Percentiles rank a stretch among this genome's conserved stretches.
Conservation (phyloP, 2,797 vertebrate genomes). For the Cirrhinus mrigala region DNA sequence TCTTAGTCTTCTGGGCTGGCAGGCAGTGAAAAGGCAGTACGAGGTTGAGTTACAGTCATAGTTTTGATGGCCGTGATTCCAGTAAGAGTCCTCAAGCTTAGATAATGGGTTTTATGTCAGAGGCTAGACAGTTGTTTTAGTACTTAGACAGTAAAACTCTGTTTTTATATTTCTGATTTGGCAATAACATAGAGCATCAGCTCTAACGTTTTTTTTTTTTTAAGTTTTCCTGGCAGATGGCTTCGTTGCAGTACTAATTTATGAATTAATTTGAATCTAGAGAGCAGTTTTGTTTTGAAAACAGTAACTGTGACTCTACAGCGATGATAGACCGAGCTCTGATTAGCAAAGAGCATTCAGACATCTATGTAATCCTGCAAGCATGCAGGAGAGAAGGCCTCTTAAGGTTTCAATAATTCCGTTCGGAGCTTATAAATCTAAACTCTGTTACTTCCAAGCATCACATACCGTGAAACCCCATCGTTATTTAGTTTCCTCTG, state of each 20-base stretch:
- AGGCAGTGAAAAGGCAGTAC: conserved; percentile 33
- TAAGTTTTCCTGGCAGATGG: background rate
- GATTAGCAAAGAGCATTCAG: background rate
- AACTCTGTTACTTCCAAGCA: background rate
- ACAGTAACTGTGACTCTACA: background rate
- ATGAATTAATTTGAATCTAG: background rate
- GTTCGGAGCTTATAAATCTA: background rate
- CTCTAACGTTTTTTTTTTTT: background rate
- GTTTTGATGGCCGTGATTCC: conserved; percentile 51
- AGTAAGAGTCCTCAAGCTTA: conserved; percentile 41
- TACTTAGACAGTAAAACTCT: background rate
- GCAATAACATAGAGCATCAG: background rate
- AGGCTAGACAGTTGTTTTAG: background rate
- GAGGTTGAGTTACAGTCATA: conserved; percentile 46
- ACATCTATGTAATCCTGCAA: conserved; percentile 1
- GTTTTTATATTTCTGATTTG: conserved; percentile 6
- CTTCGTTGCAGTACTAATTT: background rate
- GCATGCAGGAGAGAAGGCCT: conserved; percentile 1
- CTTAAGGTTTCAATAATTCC: background rate
- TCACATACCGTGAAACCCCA: background rate
- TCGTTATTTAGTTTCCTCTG: background rate
- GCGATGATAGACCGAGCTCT: background rate
- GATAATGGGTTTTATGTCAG: conserved; percentile 50
- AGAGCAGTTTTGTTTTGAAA: background rate
- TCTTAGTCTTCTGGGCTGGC: conserved; percentile 43